Conservation (phyloP, 2,888 invertebrate genomes). For the Carpatolechia fugitivella region DNA sequence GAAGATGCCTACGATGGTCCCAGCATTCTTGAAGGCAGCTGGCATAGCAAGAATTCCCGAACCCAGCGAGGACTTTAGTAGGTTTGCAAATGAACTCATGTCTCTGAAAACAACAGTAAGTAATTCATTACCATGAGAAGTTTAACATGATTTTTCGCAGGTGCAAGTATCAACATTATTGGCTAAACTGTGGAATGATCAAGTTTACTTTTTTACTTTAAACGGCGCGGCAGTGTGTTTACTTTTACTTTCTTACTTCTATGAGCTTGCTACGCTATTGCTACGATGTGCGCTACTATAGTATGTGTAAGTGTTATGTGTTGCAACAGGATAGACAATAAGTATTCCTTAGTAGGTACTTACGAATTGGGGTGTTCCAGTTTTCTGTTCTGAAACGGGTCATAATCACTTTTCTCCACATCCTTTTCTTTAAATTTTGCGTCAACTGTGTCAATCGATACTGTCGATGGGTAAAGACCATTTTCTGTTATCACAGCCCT, state of each 20-base stretch:
- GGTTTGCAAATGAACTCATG: constrained; percentile 90
- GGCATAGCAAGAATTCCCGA: constrained; percentile 96
- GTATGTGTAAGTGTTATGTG: too few species aligned
- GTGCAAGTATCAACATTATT: too few species aligned
- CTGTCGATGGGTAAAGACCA: constrained; percentile 66
- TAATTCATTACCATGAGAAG: too few species aligned
- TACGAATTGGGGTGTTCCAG: constrained; percentile 73
- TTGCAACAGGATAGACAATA: too few species aligned
- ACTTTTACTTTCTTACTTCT: too few species aligned
- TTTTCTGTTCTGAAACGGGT: constrained; percentile 68
- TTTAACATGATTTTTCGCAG: too few species aligned
- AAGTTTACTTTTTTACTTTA: too few species aligned
- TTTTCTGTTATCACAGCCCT: constrained; percentile 72
- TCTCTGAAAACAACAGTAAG: constrained; percentile 79
- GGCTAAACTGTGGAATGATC: too few species aligned
- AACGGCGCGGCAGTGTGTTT: too few species aligned
- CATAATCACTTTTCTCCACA: constrained; percentile 51
- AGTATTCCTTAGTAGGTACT: constrained; percentile 35
- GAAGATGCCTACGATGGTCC: constrained; percentile 87
- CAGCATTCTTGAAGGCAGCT: constrained; percentile 91
- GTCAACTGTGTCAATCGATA: constrained; percentile 68
- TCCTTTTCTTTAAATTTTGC: constrained; percentile 65
- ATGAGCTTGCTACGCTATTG: too few species aligned
- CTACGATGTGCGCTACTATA: too few species aligned
- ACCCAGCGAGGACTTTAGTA: constrained; percentile 96